Conservation (phyloP, 2,797 vertebrate species). For the Scleropages formosus region DNA sequence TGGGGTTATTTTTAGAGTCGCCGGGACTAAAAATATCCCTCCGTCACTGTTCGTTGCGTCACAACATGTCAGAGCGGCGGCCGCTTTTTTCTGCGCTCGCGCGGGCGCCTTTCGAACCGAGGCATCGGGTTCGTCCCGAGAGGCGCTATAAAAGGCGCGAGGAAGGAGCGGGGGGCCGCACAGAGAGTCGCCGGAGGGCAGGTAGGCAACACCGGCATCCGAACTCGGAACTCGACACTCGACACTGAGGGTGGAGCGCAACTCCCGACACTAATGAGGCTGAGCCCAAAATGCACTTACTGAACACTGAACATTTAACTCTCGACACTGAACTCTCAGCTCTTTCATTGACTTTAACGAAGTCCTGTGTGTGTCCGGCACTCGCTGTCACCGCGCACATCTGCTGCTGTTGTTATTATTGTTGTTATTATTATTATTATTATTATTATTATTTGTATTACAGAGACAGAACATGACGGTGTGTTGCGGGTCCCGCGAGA, state of each 20-base stretch:
- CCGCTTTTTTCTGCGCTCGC: constrained; percentile 23
- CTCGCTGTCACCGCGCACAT: not conserved
- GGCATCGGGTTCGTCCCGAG: constrained; percentile 47
- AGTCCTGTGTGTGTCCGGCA: not conserved
- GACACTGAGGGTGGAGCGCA: no score
- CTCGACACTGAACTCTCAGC: not conserved
- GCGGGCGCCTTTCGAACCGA: constrained; percentile 45
- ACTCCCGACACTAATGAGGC: no score
- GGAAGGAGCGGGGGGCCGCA: not conserved
- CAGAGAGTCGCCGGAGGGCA: constrained; percentile 40
- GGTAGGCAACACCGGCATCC: constrained; percentile 32
- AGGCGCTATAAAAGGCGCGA: constrained; percentile 55
- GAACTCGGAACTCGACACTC: not conserved
- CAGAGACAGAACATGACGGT: constrained; percentile 49
- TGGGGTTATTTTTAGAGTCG: constrained; percentile 52
- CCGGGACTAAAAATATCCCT: constrained; percentile 53
- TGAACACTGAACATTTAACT: not conserved
- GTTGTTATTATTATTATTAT: not conserved
- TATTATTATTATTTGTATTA: not conserved
- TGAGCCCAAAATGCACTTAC: no score
- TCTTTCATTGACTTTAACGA: not conserved
- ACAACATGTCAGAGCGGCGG: constrained; percentile 55
- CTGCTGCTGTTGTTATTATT: not conserved
- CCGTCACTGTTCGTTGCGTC: constrained; percentile 50
- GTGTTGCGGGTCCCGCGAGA: constrained; percentile 56